Percentiles rank a stretch among this genome's conserved stretches.
Conservation (phyloP, 2,797 vertebrate genomes). For the Numenius phaeopus region DNA sequence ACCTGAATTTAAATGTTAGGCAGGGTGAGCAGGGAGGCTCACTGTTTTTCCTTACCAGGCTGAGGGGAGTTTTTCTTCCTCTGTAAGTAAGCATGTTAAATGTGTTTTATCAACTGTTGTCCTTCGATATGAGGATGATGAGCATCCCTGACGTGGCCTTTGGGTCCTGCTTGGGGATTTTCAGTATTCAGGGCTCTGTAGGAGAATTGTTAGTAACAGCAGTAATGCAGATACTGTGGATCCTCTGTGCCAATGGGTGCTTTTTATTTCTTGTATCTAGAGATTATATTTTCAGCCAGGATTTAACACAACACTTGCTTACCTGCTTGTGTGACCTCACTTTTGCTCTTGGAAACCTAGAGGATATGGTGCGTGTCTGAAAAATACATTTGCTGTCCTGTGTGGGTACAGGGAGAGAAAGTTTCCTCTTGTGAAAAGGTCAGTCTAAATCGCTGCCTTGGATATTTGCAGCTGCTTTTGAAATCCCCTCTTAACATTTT, state of each 20-base stretch:
- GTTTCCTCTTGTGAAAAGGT: neutral
- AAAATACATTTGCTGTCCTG: neutral
- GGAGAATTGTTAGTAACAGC: neutral
- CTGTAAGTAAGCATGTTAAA: neutral
- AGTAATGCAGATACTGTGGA: neutral
- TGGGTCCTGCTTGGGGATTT: neutral
- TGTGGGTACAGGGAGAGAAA: neutral
- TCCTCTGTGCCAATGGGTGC: neutral
- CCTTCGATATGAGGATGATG: neutral
- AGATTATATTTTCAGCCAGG: neutral
- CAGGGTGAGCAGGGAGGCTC: rapidly evolving
- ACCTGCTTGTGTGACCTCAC: neutral
- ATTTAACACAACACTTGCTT: neutral
- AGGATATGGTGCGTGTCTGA: neutral
- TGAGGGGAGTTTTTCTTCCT: neutral
- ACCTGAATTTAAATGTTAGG: neutral
- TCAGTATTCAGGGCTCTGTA: neutral
- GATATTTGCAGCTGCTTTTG: neutral
- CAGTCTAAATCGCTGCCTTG: neutral
- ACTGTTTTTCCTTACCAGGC: neutral
- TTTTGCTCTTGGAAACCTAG: neutral
- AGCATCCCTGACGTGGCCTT: neutral
- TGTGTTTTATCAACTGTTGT: neutral
- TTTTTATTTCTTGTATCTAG: neutral
- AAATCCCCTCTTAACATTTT: neutral